These are phyloP conservation scores for Mormyrus lacerda DNA, from an alignment of 2,113 vertebrate species.

Conservation along the genomic window DNA sequence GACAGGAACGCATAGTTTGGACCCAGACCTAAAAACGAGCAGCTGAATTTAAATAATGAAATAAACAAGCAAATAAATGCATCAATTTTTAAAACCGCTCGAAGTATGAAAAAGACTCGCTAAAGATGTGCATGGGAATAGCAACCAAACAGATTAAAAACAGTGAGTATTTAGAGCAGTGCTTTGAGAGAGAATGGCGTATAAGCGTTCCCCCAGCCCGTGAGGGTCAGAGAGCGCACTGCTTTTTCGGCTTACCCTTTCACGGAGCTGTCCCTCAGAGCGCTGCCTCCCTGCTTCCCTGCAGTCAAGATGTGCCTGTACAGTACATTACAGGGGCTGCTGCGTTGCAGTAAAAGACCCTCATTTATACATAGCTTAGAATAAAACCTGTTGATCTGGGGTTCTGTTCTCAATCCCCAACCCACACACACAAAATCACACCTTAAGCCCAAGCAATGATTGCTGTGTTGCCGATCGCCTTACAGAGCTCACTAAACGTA, in stretches of 20 bases:
- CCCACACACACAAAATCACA: not conserved
- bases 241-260: not conserved
- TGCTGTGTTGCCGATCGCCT: not conserved
- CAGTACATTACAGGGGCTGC: not conserved
- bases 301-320: not conserved
- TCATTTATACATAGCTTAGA: not conserved
- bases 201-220: not conserved
- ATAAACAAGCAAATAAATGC: not conserved
- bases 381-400: not conserved
- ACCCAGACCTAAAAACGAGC: not conserved
- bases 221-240: not conserved
- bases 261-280: not conserved
- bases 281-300: not conserved
- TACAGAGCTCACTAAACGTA: slow-evolving; percentile 38
- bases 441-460: not conserved
- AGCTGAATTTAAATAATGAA: not conserved
- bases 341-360: not conserved
- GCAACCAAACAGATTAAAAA: not conserved
- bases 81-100: not conserved
- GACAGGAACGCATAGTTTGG: not conserved
- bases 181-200: not conserved
- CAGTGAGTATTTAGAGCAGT: not conserved
- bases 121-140: not conserved
- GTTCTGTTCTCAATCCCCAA: not conserved
- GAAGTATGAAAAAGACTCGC: not conserved